phyloP scores from a whole-genome alignment of 2,113 vertebrate genomes.

The Panthera uncia region DNA sequence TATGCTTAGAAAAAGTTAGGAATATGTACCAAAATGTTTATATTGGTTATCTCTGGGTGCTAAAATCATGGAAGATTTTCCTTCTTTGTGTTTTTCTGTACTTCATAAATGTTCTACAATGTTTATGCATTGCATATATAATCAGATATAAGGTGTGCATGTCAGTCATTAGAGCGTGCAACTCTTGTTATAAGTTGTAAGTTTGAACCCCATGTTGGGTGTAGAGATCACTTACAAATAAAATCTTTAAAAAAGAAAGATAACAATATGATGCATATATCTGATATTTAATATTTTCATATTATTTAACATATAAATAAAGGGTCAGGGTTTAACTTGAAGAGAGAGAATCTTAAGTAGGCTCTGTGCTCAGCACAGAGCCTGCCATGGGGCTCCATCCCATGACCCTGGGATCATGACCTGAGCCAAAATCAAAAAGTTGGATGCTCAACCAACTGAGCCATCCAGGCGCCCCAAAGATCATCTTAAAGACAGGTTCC shows the following conservation, averaged over 20 bases:
- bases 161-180: background rate
- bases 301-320: slow-evolving; percentile 27
- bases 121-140: background rate
- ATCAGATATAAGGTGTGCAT: background rate
- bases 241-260: background rate
- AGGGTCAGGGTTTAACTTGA: background rate
- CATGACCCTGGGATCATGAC: no score
- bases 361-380: no score
- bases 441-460: no score
- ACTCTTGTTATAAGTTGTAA: background rate
- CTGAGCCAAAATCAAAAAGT: no score
- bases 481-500: background rate
- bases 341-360: background rate
- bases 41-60: background rate
- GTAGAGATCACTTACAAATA: background rate
- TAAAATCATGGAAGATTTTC: background rate
- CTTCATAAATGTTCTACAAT: slow-evolving; percentile 26
- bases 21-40: background rate
- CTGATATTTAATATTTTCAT: background rate
- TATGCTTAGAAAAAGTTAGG: background rate
- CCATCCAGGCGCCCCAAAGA: no score
- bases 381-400: no score
- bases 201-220: background rate
- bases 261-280: background rate
- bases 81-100: background rate